Base-by-base conservation (phyloP, 1,140 invertebrate genomes). In the Drosophila melanogaster region DNA sequence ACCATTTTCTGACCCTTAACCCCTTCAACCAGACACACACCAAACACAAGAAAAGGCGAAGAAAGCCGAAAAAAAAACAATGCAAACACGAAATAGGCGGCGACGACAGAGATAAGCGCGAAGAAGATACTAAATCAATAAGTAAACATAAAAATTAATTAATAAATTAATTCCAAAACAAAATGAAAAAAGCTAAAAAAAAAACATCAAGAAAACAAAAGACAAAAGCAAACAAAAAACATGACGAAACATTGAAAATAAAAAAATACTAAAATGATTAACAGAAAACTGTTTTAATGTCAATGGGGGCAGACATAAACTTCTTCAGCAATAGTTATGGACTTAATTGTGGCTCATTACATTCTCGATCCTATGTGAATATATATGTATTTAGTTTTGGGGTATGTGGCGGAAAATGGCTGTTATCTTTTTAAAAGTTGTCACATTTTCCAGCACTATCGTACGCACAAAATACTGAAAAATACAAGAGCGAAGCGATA, bases 81-180 rank as follows among this genome's bases (percentile, higher is more conserved):
- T 24, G 58, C 61, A 14, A 43, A 37, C 24, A 5, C 40, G 60
- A 37, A 26, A 62, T 11, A n/a, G 22, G 14, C 38, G 59, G 47
- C 37, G 46, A 26, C 49, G 17, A 41, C 35, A 41, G 37, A 38
- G 40, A 55, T 33, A 35, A 41, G 44, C 35, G 65, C 24, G 65
- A 44, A 50, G 65, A 71, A 71, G 67, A 71, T 70, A 70, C 50
- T 70, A 70, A 70, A 70, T 70, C 62, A 70, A 70, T 70, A 69
- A 70, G 66, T 69, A 70, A 70, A 69, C 66, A 56, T 70, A 56
- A 70, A 70, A 30, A 69, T 47, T 70, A 70, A 70, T 69, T 55
- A 70, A 69, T 70, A 57, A 69, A 70, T 70, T 69, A 70, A 70
- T 70, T 70, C 40, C 41, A 40, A n/a, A 46, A 53, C 6, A 69